Conservation (phyloP, 2,888 invertebrate species). For the Diadegma fenestrale region DNA sequence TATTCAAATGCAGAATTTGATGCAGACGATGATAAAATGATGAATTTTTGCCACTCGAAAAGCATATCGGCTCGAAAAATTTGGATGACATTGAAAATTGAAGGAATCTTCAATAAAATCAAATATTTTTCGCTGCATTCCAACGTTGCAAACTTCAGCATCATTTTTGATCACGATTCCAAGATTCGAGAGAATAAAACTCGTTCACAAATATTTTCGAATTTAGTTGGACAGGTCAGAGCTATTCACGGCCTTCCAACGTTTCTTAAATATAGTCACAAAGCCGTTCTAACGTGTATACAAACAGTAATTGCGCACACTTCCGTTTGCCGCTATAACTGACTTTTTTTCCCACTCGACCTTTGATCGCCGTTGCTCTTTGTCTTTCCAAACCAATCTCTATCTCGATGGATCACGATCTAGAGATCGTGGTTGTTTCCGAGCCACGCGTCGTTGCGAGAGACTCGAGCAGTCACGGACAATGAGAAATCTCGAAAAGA, state of each 20-base stretch:
- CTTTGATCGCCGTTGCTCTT: slow-evolving; percentile 21
- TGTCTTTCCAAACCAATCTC: slow-evolving; percentile 1
- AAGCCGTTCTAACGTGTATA: not conserved
- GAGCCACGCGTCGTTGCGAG: slow-evolving; percentile 26
- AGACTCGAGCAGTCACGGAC: not conserved
- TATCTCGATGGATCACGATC: slow-evolving; percentile 50
- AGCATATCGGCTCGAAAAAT: no score
- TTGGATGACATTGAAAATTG: no score
- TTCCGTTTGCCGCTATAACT: not conserved
- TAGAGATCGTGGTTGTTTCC: slow-evolving; percentile 36
- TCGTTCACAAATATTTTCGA: not conserved
- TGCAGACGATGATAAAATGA: no score
- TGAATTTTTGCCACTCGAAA: no score
- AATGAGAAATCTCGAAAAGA: not conserved
- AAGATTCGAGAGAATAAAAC: not conserved
- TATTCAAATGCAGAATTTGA: no score
- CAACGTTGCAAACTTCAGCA: no score
- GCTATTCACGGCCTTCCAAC: not conserved
- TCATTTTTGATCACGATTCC: no score
- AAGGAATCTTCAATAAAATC: no score
- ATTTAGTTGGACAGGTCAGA: not conserved
- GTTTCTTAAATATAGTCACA: not conserved
- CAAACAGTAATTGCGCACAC: not conserved
- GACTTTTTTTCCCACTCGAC: slow-evolving; percentile 8
- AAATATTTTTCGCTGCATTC: no score